Conservation (phyloP, 2,797 vertebrate genomes). For the Tolypeutes matacus region DNA sequence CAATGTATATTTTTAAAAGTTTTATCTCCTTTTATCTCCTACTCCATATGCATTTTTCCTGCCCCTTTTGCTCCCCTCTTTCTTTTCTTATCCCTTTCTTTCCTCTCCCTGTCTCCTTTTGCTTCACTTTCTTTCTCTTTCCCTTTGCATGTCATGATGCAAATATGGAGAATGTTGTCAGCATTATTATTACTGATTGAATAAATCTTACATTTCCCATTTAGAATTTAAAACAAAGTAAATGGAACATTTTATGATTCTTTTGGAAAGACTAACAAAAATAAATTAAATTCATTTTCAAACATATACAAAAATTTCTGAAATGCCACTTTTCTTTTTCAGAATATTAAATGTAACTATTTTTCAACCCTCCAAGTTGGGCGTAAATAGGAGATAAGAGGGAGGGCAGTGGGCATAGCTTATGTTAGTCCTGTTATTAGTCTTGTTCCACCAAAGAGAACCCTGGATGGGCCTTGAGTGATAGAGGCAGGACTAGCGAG, state of each 20-base stretch:
- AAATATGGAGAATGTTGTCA: neutral
- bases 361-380: neutral
- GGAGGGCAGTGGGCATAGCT: neutral
- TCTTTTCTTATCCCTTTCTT: neutral
- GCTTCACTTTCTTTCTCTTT: neutral
- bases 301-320: neutral
- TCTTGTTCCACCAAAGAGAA: neutral
- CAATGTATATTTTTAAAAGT: neutral
- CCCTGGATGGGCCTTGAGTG: neutral
- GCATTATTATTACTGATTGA: neutral
- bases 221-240: slow-evolving; percentile 25
- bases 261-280: slow-evolving; percentile 34
- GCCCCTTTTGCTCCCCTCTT: neutral
- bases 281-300: slow-evolving; percentile 27
- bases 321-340: neutral
- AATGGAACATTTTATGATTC: neutral
- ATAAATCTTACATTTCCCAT: neutral
- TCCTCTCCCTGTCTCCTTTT: neutral
- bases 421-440: neutral
- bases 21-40: neutral
- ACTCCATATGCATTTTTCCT: neutral
- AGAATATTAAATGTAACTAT: neutral
- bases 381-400: neutral
- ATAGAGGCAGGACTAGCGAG: neutral
- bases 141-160: neutral